Percentiles rank a stretch among this genome's conserved stretches.
Evolutionary conservation across 2,797 vertebrate species (phyloP).

Genomic region (Clamator glandarius): DNA sequence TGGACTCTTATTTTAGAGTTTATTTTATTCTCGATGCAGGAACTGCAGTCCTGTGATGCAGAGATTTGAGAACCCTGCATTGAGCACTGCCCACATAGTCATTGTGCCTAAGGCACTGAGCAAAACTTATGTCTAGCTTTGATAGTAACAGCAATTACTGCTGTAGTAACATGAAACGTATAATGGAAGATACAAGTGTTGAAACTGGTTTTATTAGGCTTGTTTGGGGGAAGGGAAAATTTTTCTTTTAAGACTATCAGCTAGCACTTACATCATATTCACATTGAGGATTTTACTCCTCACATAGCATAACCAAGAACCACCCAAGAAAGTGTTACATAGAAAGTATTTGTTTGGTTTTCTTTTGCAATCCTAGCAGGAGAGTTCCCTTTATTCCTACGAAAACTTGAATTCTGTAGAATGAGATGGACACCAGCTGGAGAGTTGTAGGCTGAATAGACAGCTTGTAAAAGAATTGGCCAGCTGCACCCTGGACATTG

Average conservation of each 20-base stretch:
- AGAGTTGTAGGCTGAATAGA: neutral
- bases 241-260: neutral
- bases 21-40: neutral
- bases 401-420: neutral
- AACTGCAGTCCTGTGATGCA: neutral
- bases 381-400: neutral
- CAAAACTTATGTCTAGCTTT: neutral
- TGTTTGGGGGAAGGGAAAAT: neutral
- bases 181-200: neutral
- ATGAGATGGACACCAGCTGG: neutral
- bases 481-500: neutral
- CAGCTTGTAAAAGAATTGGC: neutral
- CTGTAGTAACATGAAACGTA: neutral
- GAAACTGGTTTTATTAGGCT: neutral
- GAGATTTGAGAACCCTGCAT: neutral
- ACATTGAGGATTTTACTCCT: neutral
- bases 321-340: neutral
- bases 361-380: neutral
- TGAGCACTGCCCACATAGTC: neutral
- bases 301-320: neutral
- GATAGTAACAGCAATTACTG: constrained; percentile 20
- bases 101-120: constrained; percentile 15
- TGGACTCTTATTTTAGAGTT: neutral
- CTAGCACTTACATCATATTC: neutral
- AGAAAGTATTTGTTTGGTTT: neutral